Percentiles rank a stretch among this genome's conserved stretches.
These are phyloP conservation scores for Thrips palmi DNA, from an alignment of 1,140 invertebrate genomes.

Conservation along the genomic window DNA sequence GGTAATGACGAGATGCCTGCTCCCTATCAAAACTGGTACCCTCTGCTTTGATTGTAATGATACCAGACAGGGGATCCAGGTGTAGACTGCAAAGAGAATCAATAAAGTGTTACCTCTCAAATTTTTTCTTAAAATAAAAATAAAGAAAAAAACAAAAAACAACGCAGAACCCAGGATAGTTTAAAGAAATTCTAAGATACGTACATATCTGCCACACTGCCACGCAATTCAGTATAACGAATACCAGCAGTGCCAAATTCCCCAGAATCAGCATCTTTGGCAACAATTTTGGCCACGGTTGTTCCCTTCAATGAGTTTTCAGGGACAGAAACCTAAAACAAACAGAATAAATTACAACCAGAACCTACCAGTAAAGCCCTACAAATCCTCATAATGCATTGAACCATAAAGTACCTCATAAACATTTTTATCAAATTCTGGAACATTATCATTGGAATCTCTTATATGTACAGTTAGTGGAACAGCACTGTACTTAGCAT, in stretches of 20 bases:
- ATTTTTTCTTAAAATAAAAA: constrained; percentile 1
- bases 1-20: constrained; percentile 62
- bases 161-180: background rate
- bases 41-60: constrained; percentile 62
- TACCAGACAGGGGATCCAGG: constrained; percentile 61
- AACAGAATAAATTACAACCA: constrained; percentile 5
- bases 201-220: constrained; percentile 68
- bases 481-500: constrained; percentile 59
- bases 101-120: background rate
- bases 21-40: constrained; percentile 70
- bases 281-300: constrained; percentile 63
- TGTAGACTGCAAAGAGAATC: constrained; percentile 38
- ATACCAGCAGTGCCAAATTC: constrained; percentile 71
- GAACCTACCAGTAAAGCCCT: background rate
- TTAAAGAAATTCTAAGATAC: constrained; percentile 21
- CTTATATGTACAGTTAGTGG: constrained; percentile 67
- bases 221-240: constrained; percentile 64
- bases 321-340: constrained; percentile 35
- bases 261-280: constrained; percentile 67
- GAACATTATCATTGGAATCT: constrained; percentile 89
- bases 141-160: background rate
- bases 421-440: constrained; percentile 57
- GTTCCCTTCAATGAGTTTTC: constrained; percentile 74
- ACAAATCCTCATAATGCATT: background rate
- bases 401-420: constrained; percentile 37